Conservation (phyloP, 2,113 vertebrate species). For the Oreochromis tanganicae region DNA sequence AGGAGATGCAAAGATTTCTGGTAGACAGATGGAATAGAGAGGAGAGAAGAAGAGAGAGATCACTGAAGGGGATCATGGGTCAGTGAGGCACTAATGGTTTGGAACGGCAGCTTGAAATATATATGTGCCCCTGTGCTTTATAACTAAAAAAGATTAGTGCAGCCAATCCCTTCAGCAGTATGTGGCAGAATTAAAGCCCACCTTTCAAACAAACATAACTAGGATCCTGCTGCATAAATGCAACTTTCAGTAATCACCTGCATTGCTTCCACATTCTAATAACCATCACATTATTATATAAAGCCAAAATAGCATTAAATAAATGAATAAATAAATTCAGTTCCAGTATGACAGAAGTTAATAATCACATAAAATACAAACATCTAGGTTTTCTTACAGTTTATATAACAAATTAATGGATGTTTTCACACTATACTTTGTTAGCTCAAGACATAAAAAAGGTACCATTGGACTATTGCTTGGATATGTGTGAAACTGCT, state of each 20-base stretch:
- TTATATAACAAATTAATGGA: background rate
- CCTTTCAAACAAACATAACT: background rate
- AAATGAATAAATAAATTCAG: background rate
- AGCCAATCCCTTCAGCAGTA: background rate
- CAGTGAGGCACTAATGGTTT: background rate
- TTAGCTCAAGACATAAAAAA: background rate
- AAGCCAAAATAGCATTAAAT: background rate
- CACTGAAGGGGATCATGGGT: background rate
- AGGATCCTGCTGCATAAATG: background rate
- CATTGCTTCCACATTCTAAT: background rate
- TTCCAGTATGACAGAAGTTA: background rate
- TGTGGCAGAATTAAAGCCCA: background rate
- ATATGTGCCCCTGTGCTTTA: background rate
- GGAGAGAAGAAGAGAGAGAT: background rate
- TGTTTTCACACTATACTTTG: background rate
- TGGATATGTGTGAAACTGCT: background rate
- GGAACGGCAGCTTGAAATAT: background rate
- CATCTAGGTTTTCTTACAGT: background rate
- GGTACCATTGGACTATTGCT: accelerated
- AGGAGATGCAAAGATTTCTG: background rate
- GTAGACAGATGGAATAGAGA: background rate
- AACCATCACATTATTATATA: background rate
- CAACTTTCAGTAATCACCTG: background rate
- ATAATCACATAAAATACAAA: background rate
- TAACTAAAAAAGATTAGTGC: background rate